Evolutionary conservation across 2,888 invertebrate species (phyloP).

Genomic region (Aleiodes testaceus): DNA sequence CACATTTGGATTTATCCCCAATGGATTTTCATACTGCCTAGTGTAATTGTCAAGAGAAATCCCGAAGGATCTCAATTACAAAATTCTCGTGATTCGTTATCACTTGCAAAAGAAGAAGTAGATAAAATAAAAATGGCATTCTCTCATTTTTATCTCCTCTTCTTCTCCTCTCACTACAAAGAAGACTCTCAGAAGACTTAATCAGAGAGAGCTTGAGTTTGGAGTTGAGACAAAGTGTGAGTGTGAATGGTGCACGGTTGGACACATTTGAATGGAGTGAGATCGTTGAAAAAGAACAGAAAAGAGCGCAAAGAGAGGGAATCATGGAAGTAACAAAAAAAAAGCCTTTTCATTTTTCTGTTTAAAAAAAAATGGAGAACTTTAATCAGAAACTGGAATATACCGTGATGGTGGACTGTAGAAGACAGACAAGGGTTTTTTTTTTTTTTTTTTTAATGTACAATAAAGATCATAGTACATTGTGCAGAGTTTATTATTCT

Average conservation of each 20-base stretch:
- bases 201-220: slow-evolving; percentile 12
- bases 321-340: slow-evolving; percentile 28
- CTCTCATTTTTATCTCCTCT: neutral
- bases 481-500: neutral
- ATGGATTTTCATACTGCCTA: too few species aligned
- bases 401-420: slow-evolving; percentile 44
- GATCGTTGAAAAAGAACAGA: slow-evolving; percentile 14
- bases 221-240: slow-evolving; percentile 27
- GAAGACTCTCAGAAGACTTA: slow-evolving; percentile 14
- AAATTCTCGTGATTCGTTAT: too few species aligned
- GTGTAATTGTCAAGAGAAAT: too few species aligned
- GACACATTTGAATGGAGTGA: slow-evolving; percentile 10
- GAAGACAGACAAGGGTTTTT: slow-evolving; percentile 5
- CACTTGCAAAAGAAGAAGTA: neutral
- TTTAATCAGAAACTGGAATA: slow-evolving; percentile 53
- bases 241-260: slow-evolving; percentile 1
- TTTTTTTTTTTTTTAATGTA: neutral
- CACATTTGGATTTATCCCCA: too few species aligned
- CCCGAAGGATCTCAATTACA: too few species aligned
- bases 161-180: neutral
- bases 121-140: neutral
- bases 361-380: slow-evolving; percentile 40
- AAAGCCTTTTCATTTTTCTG: slow-evolving; percentile 24
- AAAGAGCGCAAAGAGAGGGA: slow-evolving; percentile 5
- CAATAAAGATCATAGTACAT: neutral